Evolutionary conservation across 2,888 invertebrate species (phyloP).

Genomic region (Andrena hattorfiana): DNA sequence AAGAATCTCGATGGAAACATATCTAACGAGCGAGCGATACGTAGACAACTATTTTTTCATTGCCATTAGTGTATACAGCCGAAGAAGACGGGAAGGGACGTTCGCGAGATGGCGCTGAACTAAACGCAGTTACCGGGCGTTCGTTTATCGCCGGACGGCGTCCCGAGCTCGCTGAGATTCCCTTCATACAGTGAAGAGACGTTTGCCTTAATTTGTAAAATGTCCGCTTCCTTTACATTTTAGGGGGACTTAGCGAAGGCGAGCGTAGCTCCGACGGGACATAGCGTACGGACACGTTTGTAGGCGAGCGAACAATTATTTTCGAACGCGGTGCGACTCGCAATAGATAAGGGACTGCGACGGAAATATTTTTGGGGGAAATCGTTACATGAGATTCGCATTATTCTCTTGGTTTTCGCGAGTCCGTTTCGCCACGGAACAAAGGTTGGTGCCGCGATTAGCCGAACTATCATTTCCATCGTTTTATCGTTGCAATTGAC

Average conservation of each 20-base stretch:
- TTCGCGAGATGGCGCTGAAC: slow-evolving; percentile 8
- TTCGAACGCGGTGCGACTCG: slow-evolving; percentile 48
- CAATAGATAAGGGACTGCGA: slow-evolving; percentile 33
- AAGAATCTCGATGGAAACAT: slow-evolving; percentile 60
- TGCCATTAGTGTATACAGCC: slow-evolving; percentile 49
- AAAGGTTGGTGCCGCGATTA: neutral
- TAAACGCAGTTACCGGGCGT: slow-evolving; percentile 33
- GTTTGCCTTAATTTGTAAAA: slow-evolving; percentile 59
- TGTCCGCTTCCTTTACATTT: slow-evolving; percentile 47
- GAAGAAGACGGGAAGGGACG: slow-evolving; percentile 17
- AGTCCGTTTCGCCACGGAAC: neutral
- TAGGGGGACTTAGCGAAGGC: slow-evolving; percentile 34
- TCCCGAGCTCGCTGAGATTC: slow-evolving; percentile 41
- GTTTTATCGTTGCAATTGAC: neutral
- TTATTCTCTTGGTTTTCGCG: slow-evolving; percentile 3
- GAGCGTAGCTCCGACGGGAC: slow-evolving; percentile 37
- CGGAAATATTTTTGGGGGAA: slow-evolving; percentile 61
- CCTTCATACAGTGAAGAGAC: slow-evolving; percentile 41
- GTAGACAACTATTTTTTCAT: slow-evolving; percentile 70
- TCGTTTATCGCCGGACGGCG: slow-evolving; percentile 41
- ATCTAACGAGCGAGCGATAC: slow-evolving; percentile 59
- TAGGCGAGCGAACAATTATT: slow-evolving; percentile 55
- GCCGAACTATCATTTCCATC: neutral
- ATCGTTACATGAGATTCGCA: slow-evolving; percentile 16
- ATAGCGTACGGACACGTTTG: slow-evolving; percentile 41